phyloP scores from a whole-genome alignment of 2,113 vertebrate genomes.

The Clinocottus analis region DNA sequence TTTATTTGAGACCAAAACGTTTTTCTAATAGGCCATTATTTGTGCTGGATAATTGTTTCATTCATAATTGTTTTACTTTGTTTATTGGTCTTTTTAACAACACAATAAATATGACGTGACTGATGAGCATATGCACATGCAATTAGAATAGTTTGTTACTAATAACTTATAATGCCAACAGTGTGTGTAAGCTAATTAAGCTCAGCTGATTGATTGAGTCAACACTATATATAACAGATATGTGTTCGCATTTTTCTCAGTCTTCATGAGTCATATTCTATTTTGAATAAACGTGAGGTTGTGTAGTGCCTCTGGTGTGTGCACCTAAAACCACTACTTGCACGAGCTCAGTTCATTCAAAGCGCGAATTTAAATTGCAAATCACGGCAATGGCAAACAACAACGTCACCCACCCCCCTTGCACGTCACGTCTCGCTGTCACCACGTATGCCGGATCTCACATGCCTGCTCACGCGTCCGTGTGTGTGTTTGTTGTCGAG shows the following conservation, averaged over 20 bases:
- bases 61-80: neutral
- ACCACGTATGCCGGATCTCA: neutral
- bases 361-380: neutral
- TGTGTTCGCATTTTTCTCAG: no score
- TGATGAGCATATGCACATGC: neutral
- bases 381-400: neutral
- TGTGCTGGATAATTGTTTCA: neutral
- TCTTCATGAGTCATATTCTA: neutral
- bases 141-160: neutral
- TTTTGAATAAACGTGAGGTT: neutral
- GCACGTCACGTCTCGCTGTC: conserved; percentile 1
- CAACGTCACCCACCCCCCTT: neutral
- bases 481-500: rapidly evolving
- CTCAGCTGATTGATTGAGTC: no score
- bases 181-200: neutral
- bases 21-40: neutral
- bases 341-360: neutral
- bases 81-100: neutral
- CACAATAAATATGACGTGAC: neutral
- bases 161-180: conserved; percentile 9
- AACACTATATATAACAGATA: no score
- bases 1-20: neutral
- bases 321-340: neutral
- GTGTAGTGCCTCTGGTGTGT: neutral
- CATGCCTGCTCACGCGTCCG: no score